Evolutionary conservation across 2,888 invertebrate species (phyloP).

Genomic region (Lasioglossum malachurum): DNA sequence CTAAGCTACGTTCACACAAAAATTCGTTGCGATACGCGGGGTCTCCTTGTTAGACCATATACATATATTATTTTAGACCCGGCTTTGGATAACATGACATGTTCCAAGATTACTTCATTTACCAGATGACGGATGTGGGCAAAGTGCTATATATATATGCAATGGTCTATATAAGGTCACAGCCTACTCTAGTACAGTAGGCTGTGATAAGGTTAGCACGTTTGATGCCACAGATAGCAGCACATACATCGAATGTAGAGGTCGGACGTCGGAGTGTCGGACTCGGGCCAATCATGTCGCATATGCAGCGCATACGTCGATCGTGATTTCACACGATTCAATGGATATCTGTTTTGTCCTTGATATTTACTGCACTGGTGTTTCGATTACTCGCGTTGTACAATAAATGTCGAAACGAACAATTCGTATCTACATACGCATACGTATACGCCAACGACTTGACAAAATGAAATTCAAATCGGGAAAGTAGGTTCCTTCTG

Average conservation of each 20-base stretch:
- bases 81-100: no score
- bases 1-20: no score
- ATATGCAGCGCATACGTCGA: background rate
- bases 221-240: conserved; percentile 42
- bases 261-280: background rate
- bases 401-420: background rate
- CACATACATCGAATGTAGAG: conserved; percentile 18
- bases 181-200: no score
- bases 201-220: no score
- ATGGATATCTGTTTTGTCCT: background rate
- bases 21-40: no score
- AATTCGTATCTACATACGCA: background rate
- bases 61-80: no score
- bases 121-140: no score
- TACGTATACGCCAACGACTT: background rate
- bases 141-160: no score
- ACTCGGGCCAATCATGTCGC: background rate
- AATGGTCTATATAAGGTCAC: no score
- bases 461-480: background rate
- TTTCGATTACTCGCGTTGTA: background rate
- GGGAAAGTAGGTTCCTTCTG: background rate
- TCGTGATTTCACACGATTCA: conserved; percentile 12
- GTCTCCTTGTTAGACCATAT: no score
- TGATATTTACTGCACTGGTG: background rate
- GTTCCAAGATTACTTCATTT: no score